Conservation (phyloP, 2,888 invertebrate species). For the Caenorhabditis sp. region DNA sequence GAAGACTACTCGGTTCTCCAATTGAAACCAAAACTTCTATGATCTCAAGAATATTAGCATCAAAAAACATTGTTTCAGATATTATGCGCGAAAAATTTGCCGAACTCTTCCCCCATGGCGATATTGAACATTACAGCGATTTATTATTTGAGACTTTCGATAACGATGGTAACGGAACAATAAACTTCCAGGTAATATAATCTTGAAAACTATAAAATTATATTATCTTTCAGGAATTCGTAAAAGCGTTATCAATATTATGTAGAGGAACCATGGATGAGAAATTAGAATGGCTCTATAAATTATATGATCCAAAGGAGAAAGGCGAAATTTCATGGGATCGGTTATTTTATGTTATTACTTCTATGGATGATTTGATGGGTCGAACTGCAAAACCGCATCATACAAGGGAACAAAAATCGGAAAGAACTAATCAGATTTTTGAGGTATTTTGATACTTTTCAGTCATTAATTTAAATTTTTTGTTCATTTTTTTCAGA, state of each 20-base stretch:
- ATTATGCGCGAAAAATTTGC: slow-evolving; percentile 63
- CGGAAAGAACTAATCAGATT: slow-evolving; percentile 47
- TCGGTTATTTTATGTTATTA: slow-evolving; percentile 62
- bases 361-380: slow-evolving; percentile 66
- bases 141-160: slow-evolving; percentile 66
- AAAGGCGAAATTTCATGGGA: slow-evolving; percentile 64
- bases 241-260: slow-evolving; percentile 61
- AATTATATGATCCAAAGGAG: slow-evolving; percentile 63
- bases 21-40: no score
- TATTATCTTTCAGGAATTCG: slow-evolving; percentile 57
- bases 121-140: slow-evolving; percentile 65
- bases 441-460: slow-evolving; percentile 39
- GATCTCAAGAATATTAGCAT: not conserved
- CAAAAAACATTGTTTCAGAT: slow-evolving; percentile 38
- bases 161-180: slow-evolving; percentile 63
- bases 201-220: not conserved
- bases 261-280: slow-evolving; percentile 65
- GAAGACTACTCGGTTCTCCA: no score
- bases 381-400: slow-evolving; percentile 56
- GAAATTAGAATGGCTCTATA: slow-evolving; percentile 66
- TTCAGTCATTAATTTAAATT: not conserved
- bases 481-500: slow-evolving; percentile 46
- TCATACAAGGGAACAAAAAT: slow-evolving; percentile 52
- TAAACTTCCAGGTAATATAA: slow-evolving; percentile 59
- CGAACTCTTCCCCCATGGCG: slow-evolving; percentile 65